Base-by-base conservation (phyloP, 2,797 vertebrate species). In the Champsocephalus gunnari region DNA sequence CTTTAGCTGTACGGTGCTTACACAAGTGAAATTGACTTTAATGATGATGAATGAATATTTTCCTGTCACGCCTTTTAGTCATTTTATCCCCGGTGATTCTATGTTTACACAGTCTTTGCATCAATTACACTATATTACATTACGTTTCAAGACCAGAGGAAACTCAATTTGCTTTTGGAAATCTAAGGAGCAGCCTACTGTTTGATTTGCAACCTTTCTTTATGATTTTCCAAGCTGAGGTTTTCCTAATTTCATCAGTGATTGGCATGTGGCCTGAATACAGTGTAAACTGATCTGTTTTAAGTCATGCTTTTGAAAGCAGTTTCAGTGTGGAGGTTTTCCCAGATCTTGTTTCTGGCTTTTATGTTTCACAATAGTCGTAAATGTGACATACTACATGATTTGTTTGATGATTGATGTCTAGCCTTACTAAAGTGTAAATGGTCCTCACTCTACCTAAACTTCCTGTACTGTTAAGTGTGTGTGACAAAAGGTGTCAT, bases 261-360 rank as follows among this genome's bases (percentile, higher is more conserved):
- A 85, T 75, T 79, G 82, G 45, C 79, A 65, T 72, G 34, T 80
- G 75, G 78, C 77, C 73, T 75, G 48, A 82, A 82, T 66, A 53
- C 55, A 41, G 21, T 14, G 75, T 75, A 80, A 85, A 77, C 2
- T 0, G 79, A 91, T 83, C 78, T 65, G 62, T 65, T 83, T 81
- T 57, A 72, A 24, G 54, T 70, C 79, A 51, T 58, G 41, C 58
- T 65, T 50, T 49, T 77, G 61, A 59, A 80, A 65, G 71, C 41
- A 12, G 32, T 43, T 64, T 54, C 50, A 21, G 51, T 54, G 2
- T 34, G 28, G 21, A 60, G 32, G 34, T 75, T 76, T 79, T 77
- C 41, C 32, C 41, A 34, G 24, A 82, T 84, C 71, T 34, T 24
- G 51, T 85, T 76, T 81, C 81, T 1, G 5, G 53, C 45, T 66